A percentile compares a stretch with the other conserved stretches of the same genome.
Conservation (phyloP, 2,113 vertebrate species). For the Toxotes chatareus region DNA sequence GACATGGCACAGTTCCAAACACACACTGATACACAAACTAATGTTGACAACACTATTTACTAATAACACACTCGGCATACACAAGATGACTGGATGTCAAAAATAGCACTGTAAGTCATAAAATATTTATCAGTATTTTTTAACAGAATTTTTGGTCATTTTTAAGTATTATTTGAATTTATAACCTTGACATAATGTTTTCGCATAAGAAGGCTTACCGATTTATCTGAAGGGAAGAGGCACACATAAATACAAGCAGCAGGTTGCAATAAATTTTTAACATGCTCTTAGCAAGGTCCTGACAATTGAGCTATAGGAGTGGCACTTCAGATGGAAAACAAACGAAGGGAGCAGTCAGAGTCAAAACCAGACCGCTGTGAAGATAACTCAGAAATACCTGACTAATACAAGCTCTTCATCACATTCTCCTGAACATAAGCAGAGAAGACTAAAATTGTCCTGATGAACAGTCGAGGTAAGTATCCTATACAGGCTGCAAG, state of each 20-base stretch:
- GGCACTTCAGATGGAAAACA: slow-evolving; percentile 14
- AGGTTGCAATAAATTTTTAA: slow-evolving; percentile 29
- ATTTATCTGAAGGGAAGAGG: slow-evolving; percentile 2
- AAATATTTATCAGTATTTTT: background rate
- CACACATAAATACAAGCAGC: slow-evolving; percentile 30
- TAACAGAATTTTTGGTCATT: background rate
- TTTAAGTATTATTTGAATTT: background rate
- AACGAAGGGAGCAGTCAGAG: slow-evolving; percentile 12
- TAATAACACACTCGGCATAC: slow-evolving; percentile 11
- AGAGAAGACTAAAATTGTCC: background rate
- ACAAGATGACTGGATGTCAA: background rate
- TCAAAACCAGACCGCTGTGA: slow-evolving; percentile 16
- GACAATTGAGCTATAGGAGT: slow-evolving; percentile 26
- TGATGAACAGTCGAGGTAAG: background rate
- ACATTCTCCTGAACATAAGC: background rate
- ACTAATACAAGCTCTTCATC: background rate
- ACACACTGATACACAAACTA: slow-evolving; percentile 52
- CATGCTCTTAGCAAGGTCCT: slow-evolving; percentile 34
- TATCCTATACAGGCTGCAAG: background rate
- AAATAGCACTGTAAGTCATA: background rate
- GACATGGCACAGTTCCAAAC: slow-evolving; percentile 72
- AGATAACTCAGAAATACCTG: background rate
- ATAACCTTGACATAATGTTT: slow-evolving; percentile 5
- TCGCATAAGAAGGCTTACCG: slow-evolving; percentile 3
- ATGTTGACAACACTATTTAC: slow-evolving; percentile 54